These are phyloP conservation scores for Synergus gifuensis DNA, from an alignment of 2,888 invertebrate species.

Conservation along the genomic window DNA sequence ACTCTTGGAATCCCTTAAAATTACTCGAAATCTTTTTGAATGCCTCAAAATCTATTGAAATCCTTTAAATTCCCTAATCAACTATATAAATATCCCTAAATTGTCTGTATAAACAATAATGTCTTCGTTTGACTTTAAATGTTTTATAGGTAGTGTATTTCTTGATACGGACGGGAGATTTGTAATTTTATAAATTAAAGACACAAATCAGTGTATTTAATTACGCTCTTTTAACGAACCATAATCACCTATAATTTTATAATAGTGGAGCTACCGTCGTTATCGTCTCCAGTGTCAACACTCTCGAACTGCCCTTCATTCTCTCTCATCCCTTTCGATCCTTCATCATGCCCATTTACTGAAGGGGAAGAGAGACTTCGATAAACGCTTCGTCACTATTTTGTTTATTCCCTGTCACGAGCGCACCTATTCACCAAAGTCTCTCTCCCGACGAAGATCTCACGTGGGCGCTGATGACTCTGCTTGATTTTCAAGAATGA, in stretches of 20 bases:
- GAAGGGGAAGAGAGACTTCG: constrained; percentile 50
- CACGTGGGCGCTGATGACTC: constrained; percentile 70
- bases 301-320: constrained; percentile 50
- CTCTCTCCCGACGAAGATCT: constrained; percentile 49
- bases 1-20: no score
- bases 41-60: no score
- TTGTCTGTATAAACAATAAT: no score
- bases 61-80: no score
- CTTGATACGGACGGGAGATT: no score
- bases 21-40: no score
- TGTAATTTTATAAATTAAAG: not conserved
- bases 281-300: constrained; percentile 65
- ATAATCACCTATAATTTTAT: constrained; percentile 66
- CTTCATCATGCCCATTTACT: constrained; percentile 56
- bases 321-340: constrained; percentile 47
- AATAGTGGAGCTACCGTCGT: constrained; percentile 61
- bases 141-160: no score
- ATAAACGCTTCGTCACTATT: constrained; percentile 72
- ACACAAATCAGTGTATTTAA: constrained; percentile 55
- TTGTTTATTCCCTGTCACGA: constrained; percentile 70
- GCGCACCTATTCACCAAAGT: constrained; percentile 61
- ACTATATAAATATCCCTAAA: no score
- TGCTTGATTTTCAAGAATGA: constrained; percentile 55
- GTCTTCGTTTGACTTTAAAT: no score
- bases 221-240: constrained; percentile 62